phyloP scores from a whole-genome alignment of 2,797 vertebrate genomes.

The Syngnathus acus region DNA sequence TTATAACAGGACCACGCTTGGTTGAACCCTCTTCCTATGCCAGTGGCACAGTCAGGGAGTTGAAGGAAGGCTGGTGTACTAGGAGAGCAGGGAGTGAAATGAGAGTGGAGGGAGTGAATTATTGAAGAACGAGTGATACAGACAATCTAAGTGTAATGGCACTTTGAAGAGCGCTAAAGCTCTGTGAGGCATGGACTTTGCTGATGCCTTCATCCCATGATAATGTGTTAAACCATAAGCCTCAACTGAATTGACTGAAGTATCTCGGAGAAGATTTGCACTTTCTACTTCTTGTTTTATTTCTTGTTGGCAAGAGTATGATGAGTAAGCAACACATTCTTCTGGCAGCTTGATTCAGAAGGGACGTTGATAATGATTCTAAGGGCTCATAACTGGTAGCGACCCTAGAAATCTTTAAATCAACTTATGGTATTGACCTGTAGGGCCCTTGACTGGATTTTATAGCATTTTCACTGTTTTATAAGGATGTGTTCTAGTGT shows the following conservation, averaged over 20 bases:
- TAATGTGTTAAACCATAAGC: slow-evolving; percentile 35
- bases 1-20: slow-evolving; percentile 69
- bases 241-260: slow-evolving; percentile 15
- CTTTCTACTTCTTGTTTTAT: slow-evolving; percentile 10
- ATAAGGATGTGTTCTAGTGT: neutral
- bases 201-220: slow-evolving; percentile 45
- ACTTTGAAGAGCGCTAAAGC: slow-evolving; percentile 58
- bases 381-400: neutral
- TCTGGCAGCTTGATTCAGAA: neutral
- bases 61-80: slow-evolving; percentile 14
- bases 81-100: slow-evolving; percentile 26
- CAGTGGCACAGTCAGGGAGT: slow-evolving; percentile 37
- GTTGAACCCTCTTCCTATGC: slow-evolving; percentile 66
- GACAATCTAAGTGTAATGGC: slow-evolving; percentile 69
- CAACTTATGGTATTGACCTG: neutral
- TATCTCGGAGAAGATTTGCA: slow-evolving; percentile 9
- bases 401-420: neutral
- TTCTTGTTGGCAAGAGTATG: neutral
- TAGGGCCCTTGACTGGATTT: neutral
- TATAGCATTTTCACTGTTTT: neutral
- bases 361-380: neutral
- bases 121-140: slow-evolving; percentile 69
- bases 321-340: neutral
- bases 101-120: slow-evolving; percentile 18
- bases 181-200: slow-evolving; percentile 52